These are phyloP conservation scores for Spea multiplicata DNA, from an alignment of 2,113 vertebrate genomes.

Conservation along the genomic window DNA sequence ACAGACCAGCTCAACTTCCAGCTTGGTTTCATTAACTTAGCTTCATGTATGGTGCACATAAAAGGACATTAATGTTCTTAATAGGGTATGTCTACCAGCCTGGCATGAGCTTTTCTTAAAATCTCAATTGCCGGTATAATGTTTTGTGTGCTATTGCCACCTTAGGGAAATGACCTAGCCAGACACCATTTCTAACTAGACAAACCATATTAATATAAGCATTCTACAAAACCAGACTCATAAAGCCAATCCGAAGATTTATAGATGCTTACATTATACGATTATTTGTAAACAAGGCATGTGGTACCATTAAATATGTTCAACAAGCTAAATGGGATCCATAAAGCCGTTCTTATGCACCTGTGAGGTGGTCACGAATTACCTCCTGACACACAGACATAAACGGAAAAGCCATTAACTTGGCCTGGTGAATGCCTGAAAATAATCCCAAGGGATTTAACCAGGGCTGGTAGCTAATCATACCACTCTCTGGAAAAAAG, in stretches of 20 bases:
- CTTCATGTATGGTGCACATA: too few species aligned
- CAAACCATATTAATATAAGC: not conserved
- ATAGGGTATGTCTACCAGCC: too few species aligned
- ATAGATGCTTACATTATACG: not conserved
- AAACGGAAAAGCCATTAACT: not conserved
- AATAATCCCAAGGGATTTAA: not conserved
- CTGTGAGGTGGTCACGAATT: not conserved
- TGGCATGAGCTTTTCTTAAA: too few species aligned
- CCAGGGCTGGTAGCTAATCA: not conserved
- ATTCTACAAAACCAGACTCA: not conserved
- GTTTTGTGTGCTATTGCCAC: too few species aligned
- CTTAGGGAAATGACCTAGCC: not conserved
- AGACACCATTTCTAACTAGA: not conserved
- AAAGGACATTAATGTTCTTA: too few species aligned
- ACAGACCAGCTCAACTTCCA: too few species aligned
- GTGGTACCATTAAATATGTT: conserved; percentile 8
- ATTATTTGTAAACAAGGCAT: not conserved
- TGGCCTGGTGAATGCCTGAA: not conserved
- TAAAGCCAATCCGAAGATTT: not conserved
- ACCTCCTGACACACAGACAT: conserved; percentile 6
- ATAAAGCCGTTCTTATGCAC: not conserved
- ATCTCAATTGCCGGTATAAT: too few species aligned
- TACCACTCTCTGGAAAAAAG: not conserved
- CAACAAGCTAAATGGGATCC: conserved; percentile 6
- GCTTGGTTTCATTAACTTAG: too few species aligned